These are phyloP conservation scores for Octomys mimax DNA, from an alignment of 2,797 vertebrate species.

Conservation along the genomic window DNA sequence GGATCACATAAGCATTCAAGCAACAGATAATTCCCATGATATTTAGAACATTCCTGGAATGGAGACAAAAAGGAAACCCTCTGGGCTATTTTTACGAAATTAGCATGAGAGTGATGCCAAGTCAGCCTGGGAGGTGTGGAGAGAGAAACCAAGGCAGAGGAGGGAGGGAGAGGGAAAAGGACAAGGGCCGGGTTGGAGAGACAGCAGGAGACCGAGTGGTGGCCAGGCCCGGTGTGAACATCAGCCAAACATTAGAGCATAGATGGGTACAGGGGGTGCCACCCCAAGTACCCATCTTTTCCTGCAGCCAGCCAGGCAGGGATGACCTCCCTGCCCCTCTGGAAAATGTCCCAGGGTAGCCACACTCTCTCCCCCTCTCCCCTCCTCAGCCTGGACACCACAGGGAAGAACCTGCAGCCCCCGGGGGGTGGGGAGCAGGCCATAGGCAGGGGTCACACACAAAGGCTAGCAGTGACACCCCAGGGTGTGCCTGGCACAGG, in stretches of 20 bases:
- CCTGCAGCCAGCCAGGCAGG: background rate
- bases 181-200: too few relatives aligned
- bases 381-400: background rate
- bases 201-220: background rate
- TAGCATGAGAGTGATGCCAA: background rate
- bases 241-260: background rate
- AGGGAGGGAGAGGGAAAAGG: background rate
- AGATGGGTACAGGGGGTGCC: background rate
- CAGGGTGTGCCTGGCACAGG: background rate
- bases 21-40: conserved; percentile 22
- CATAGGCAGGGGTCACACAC: background rate
- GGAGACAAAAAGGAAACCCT: conserved; percentile 40
- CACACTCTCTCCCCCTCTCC: background rate
- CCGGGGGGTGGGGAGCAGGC: background rate
- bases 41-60: conserved; percentile 52
- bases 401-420: background rate
- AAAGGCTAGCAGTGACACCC: background rate
- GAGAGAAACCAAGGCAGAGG: background rate
- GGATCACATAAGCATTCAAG: conserved; percentile 16
- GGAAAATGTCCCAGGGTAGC: background rate
- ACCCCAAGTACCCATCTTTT: background rate
- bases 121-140: background rate
- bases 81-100: conserved; percentile 39
- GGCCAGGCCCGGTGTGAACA: background rate
- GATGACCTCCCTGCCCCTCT: background rate